These are phyloP conservation scores for Phoeniculus purpureus DNA, from an alignment of 2,797 vertebrate species.

Conservation along the genomic window DNA sequence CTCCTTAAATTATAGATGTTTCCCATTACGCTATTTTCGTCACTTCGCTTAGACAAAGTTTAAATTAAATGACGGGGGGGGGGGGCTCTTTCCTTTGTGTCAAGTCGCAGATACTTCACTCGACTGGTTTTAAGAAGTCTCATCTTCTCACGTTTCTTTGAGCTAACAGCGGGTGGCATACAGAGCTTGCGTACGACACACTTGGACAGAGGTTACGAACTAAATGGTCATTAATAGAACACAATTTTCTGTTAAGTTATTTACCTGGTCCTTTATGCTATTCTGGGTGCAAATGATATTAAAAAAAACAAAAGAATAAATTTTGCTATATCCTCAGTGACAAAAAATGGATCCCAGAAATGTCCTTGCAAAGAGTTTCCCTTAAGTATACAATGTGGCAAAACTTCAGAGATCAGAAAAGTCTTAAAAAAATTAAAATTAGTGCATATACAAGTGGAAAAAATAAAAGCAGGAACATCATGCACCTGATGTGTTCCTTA, in stretches of 20 bases:
- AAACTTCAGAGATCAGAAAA: slow-evolving; percentile 85
- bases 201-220: slow-evolving; percentile 72
- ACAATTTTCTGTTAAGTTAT: slow-evolving; percentile 75
- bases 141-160: slow-evolving; percentile 49
- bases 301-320: slow-evolving; percentile 69
- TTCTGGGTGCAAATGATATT: slow-evolving; percentile 77
- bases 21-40: slow-evolving; percentile 49
- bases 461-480: slow-evolving; percentile 92
- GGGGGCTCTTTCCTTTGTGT: slow-evolving; percentile 47
- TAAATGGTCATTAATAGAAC: slow-evolving; percentile 71
- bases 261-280: slow-evolving; percentile 79
- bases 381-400: slow-evolving; percentile 82
- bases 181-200: slow-evolving; percentile 75
- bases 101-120: slow-evolving; percentile 59
- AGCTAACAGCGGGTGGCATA: slow-evolving; percentile 77
- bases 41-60: slow-evolving; percentile 65
- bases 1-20: slow-evolving; percentile 65
- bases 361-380: slow-evolving; percentile 80
- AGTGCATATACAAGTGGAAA: slow-evolving; percentile 97
- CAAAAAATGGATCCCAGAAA: slow-evolving; percentile 78
- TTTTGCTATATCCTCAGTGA: slow-evolving; percentile 76
- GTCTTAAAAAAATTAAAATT: slow-evolving; percentile 94
- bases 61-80: slow-evolving; percentile 54
- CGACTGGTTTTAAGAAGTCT: slow-evolving; percentile 59
- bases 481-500: slow-evolving; percentile 87